Conservation (phyloP, 2,888 invertebrate species). For the Caenorhabditis sinica region DNA sequence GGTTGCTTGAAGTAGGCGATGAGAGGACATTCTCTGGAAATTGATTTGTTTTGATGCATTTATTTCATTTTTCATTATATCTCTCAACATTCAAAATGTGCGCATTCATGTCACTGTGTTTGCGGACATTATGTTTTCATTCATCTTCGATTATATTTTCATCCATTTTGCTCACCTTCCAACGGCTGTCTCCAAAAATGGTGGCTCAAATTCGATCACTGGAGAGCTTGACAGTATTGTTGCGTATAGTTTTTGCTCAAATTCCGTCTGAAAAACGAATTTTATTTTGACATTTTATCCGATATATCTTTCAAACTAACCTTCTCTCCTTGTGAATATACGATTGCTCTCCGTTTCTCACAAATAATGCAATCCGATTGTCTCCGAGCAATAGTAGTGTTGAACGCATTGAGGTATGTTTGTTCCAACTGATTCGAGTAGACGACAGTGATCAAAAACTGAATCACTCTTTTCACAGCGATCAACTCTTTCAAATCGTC, state of each 20-base stretch:
- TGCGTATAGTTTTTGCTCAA: constrained; percentile 70
- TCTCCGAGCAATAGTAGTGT: constrained; percentile 69
- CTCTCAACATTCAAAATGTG: constrained; percentile 8
- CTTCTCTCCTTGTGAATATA: constrained; percentile 69
- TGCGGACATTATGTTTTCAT: constrained; percentile 18
- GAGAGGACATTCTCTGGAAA: constrained; percentile 86
- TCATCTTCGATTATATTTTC: background rate
- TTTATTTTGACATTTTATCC: background rate
- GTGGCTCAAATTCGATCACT: constrained; percentile 90
- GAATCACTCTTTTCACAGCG: constrained; percentile 79
- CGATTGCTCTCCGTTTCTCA: constrained; percentile 67
- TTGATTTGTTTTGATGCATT: background rate
- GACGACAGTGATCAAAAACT: constrained; percentile 88
- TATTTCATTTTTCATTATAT: background rate
- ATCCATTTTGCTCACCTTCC: constrained; percentile 88
- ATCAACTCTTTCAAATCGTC: constrained; percentile 85
- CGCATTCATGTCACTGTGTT: constrained; percentile 23
- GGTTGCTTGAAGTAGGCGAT: constrained; percentile 83
- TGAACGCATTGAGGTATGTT: constrained; percentile 87
- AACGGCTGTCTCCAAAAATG: constrained; percentile 89
- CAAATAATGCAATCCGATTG: constrained; percentile 73
- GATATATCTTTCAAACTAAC: constrained; percentile 24
- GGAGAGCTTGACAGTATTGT: constrained; percentile 90
- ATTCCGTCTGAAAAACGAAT: constrained; percentile 61
- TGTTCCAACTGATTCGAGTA: constrained; percentile 96